Percentiles rank a stretch among this genome's conserved stretches.
Evolutionary conservation across 35 echinoderm and acorn worm species (phyloP).

Genomic region (Ophiothrix spiculata): DNA sequence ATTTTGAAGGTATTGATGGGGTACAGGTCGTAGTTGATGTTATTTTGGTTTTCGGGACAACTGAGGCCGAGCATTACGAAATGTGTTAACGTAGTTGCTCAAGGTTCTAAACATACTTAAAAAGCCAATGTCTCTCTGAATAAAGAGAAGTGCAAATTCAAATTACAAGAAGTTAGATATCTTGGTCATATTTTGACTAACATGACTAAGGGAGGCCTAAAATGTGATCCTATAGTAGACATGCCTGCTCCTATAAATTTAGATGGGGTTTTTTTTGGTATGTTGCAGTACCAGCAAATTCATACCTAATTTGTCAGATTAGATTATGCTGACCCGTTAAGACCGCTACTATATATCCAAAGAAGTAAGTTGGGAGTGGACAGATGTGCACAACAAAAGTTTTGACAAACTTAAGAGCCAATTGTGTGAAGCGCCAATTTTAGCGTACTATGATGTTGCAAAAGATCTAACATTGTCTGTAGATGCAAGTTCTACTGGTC

Average conservation of each 20-base stretch:
- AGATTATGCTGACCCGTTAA: background rate
- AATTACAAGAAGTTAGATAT: slow-evolving; percentile 24
- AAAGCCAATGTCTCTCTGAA: slow-evolving; percentile 52
- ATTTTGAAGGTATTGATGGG: slow-evolving; percentile 37
- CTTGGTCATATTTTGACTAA: slow-evolving; percentile 51
- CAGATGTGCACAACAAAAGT: background rate
- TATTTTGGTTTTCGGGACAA: slow-evolving; percentile 42
- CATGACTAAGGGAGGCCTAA: slow-evolving; percentile 24
- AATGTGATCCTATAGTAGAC: slow-evolving; percentile 46
- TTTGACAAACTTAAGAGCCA: background rate
- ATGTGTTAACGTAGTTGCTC: slow-evolving; percentile 16
- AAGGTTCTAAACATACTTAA: slow-evolving; percentile 26
- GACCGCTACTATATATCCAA: background rate
- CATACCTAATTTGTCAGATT: slow-evolving; percentile 30
- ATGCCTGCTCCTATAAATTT: slow-evolving; percentile 36
- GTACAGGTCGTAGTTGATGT: slow-evolving; percentile 53
- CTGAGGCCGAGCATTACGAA: slow-evolving; percentile 32
- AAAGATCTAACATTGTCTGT: slow-evolving; percentile 55
- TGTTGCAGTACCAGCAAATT: slow-evolving; percentile 53
- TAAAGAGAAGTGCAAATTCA: slow-evolving; percentile 49
- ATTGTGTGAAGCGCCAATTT: background rate
- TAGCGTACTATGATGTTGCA: background rate
- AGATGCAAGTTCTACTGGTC: slow-evolving; percentile 36
- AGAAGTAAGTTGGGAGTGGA: background rate
- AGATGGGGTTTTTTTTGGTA: slow-evolving; percentile 37